These are phyloP conservation scores for Gymnarchus niloticus DNA, from an alignment of 2,113 vertebrate species.

Conservation along the genomic window DNA sequence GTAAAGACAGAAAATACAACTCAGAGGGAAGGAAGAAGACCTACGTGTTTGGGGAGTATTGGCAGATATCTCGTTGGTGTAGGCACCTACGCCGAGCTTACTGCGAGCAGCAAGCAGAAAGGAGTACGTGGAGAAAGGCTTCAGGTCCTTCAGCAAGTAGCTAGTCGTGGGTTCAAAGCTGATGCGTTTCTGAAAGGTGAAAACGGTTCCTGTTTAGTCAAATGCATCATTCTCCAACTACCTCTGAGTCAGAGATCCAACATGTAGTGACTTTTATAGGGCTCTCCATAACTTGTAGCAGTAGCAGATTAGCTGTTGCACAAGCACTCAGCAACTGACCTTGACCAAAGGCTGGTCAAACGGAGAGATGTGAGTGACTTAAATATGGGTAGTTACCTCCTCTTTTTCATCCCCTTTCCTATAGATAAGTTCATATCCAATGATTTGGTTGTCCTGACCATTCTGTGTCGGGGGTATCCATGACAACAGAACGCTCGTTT, in stretches of 20 bases:
- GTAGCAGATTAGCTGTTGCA: neutral
- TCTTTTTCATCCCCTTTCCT: conserved; percentile 90
- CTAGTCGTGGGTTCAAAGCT: conserved; percentile 85
- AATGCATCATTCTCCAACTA: neutral
- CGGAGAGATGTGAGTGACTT: neutral
- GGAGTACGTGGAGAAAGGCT: conserved; percentile 89
- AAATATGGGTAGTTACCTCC: conserved; percentile 65
- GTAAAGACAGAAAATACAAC: neutral
- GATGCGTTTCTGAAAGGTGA: conserved; percentile 72
- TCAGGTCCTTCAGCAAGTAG: conserved; percentile 87
- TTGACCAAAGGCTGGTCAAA: neutral
- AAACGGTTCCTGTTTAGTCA: neutral
- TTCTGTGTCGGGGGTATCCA: conserved; percentile 82
- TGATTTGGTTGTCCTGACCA: conserved; percentile 84
- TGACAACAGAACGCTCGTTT: conserved; percentile 91
- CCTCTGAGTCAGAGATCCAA: neutral
- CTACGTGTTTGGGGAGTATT: conserved; percentile 99
- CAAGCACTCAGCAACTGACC: neutral
- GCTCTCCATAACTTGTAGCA: neutral
- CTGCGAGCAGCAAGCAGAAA: conserved; percentile 92
- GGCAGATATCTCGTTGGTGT: conserved; percentile 89
- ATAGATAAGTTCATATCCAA: conserved; percentile 87
- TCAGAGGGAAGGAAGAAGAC: conserved; percentile 73
- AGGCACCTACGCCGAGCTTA: conserved; percentile 88
- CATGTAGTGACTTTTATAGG: neutral